Evolutionary conservation across 2,888 invertebrate genomes (phyloP), one percentile per base, ranked within the genome.

Genomic region (Anoncus sp.): DNA sequence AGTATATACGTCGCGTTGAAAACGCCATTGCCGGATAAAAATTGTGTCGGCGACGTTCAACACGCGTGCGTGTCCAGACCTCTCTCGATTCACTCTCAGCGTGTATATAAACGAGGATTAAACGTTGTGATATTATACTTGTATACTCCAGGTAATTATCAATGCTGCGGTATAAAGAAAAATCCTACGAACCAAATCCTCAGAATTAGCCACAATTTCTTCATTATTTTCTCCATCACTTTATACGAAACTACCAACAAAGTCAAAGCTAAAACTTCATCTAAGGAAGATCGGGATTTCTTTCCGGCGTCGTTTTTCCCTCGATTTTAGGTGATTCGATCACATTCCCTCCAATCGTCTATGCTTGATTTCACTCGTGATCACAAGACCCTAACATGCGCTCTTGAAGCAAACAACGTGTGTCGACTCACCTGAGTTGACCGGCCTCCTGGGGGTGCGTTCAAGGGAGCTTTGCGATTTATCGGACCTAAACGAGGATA

Each of bases 21-120:
- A 53, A 38, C 40, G 24, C 18, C 18, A 14, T n/a, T n/a, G 20
- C 51, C 9, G 12, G 40, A 24, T 51, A 31, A 24, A 53, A 66
- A 66, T 27, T 53, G 53, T 53, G 53, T 66, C 66, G 53, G 40
- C 14, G 22, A 22, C 16, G 9, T 43, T 27, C 38, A 51, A 40
- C 77, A 78, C 71, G 70, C 66, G 67, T 60, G 72, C 35, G 67
- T n/a, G n/a, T n/a, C n/a, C n/a, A 14, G 27, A 12, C 5, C 49
- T 31, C 20, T 31, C 20, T 20, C 9, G n/a, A n/a, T n/a, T n/a
- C 18, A 18, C n/a, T 31, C 20, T 35, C 24, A 27, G 31, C 62
- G 16, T 47, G 31, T n/a, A n/a, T 35, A 27, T 0, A 20, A 62
- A 47, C 43, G 47, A 31, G 12, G 16, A 4, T n/a, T 10, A 38